Conservation (phyloP, 2,797 vertebrate species). For the Anguilla megastoma region DNA sequence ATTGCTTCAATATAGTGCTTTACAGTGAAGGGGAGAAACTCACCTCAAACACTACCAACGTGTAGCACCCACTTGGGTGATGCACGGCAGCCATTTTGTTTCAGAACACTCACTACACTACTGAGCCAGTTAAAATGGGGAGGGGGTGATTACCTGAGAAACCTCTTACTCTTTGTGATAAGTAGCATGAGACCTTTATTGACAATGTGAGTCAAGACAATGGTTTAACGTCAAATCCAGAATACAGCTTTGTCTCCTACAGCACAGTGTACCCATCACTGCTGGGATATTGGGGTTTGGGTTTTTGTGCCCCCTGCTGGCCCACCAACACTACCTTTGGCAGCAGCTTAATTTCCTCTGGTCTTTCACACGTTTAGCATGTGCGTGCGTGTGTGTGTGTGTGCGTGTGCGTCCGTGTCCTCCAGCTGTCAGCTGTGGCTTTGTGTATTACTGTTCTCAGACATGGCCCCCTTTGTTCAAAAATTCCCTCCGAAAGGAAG, state of each 20-base stretch:
- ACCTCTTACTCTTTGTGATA: background rate
- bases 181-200: background rate
- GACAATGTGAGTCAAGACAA: background rate
- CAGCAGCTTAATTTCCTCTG: background rate
- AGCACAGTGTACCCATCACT: background rate
- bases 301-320: background rate
- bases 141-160: background rate
- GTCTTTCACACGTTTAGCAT: too few relatives aligned
- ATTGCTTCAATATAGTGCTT: too few relatives aligned
- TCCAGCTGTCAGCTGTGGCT: slow-evolving; percentile 32
- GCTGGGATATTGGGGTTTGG: too few relatives aligned
- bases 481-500: slow-evolving; percentile 16
- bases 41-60: too few relatives aligned
- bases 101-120: too few relatives aligned
- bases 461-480: background rate
- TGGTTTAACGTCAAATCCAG: background rate
- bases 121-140: background rate
- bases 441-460: slow-evolving; percentile 15
- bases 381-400: slow-evolving; percentile 3
- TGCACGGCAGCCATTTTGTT: too few relatives aligned
- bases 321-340: background rate
- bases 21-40: too few relatives aligned
- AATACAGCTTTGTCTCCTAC: background rate
- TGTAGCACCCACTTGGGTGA: too few relatives aligned
- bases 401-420: background rate